Evolutionary conservation across 2,888 invertebrate genomes (phyloP), one percentile per base, ranked within the genome.

Genomic region (Drosophila meridionalis): DNA sequence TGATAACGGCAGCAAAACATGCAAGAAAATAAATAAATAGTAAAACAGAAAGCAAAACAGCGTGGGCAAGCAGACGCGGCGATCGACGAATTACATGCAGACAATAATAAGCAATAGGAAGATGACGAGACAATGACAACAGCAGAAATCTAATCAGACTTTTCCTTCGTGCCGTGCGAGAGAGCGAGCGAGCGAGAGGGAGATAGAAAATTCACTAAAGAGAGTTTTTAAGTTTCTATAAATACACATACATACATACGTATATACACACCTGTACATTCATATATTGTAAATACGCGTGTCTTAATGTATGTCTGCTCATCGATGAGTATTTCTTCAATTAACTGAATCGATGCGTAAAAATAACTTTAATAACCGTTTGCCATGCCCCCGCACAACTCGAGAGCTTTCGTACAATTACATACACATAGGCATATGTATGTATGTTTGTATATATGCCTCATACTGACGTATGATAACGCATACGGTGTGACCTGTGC

Each of bases 261-360:
- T 20, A 12, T 6, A 26, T 0, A 48, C 28, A 30, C 4, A n/a
- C 14, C 30, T 14, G 5, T 3, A 55, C 34, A 3, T 67, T 20
- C 28, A 47, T 34, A 45, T 34, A 12, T 20, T 20, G 20, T 20
- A 20, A 20, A 42, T 42, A 45, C 20, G 28, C 34, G n/a, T 20
- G 12, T 34, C n/a, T 32, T n/a, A 32, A 38, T 14, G 6, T 45
- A 42, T 58, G n/a, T n/a, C 36, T 42, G 42, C 53, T 52, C 36
- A 61, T 73, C 75, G 74, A 69, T 82, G 82, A 74, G 66, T 78
- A 45, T 59, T 59, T 70, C 66, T 62, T 73, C 81, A 88, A 86
- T 84, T 90, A 73, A 61, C 81, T 72, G 89, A 89, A 90, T 89
- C 90, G 78, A 75, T 76, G 87, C 74, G 87, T 85, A 85, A 89